Percentiles rank a stretch among this genome's conserved stretches.
Evolutionary conservation across 1,140 invertebrate species (phyloP).

Genomic region (Chelonus insularis): DNA sequence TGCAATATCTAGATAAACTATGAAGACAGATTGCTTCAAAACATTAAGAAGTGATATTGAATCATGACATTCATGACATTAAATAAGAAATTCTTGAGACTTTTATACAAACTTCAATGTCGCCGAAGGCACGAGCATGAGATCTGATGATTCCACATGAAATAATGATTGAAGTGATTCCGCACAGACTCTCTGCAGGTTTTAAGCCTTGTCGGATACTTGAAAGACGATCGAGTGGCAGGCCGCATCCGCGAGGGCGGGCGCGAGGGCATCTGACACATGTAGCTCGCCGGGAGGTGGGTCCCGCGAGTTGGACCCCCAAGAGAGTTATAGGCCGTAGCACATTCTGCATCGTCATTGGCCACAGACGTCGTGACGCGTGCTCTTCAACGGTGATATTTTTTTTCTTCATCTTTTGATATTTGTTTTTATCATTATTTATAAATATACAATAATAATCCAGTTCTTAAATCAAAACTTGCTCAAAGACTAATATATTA

Average conservation of each 20-base stretch:
- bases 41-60: too few species aligned
- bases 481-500: too few species aligned
- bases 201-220: slow-evolving; percentile 43
- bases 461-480: too few species aligned
- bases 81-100: not conserved
- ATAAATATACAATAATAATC: too few species aligned
- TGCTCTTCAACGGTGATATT: slow-evolving; percentile 25
- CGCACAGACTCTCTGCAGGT: not conserved
- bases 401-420: not conserved
- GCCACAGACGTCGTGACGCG: slow-evolving; percentile 48
- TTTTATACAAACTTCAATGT: not conserved
- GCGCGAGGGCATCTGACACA: slow-evolving; percentile 49
- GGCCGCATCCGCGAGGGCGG: slow-evolving; percentile 34
- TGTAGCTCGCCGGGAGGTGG: slow-evolving; percentile 51
- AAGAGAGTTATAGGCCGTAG: slow-evolving; percentile 45
- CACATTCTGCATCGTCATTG: slow-evolving; percentile 48
- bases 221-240: slow-evolving; percentile 45
- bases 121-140: not conserved
- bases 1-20: not conserved
- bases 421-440: too few species aligned
- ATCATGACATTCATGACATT: not conserved
- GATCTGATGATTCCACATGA: not conserved
- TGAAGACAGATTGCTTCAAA: not conserved
- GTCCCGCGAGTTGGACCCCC: slow-evolving; percentile 52
- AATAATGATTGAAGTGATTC: not conserved